These are phyloP conservation scores for Platycheirus albimanus DNA, from an alignment of 2,888 invertebrate genomes.

Conservation along the genomic window DNA sequence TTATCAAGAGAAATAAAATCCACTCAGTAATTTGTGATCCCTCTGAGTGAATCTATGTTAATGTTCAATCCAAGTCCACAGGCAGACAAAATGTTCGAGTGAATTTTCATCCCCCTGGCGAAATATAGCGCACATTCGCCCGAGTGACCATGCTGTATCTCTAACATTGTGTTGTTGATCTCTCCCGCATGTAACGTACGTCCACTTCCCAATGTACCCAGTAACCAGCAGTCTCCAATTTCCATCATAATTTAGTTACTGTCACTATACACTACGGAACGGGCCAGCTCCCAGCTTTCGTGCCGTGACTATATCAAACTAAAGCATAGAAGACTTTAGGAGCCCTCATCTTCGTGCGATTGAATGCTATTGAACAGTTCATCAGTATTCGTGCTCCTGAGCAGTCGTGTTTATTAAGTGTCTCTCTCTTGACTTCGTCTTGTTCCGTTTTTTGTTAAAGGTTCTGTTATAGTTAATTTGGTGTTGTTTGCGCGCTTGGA, in stretches of 20 bases:
- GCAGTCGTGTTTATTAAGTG: constrained; percentile 40
- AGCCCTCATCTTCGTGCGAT: constrained; percentile 60
- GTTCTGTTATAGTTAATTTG: constrained; percentile 16
- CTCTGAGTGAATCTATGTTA: background rate
- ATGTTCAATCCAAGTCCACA: background rate
- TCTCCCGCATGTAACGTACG: constrained; percentile 26
- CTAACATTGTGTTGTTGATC: constrained; percentile 32
- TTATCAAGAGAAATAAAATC: constrained; percentile 1
- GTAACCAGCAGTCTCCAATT: background rate
- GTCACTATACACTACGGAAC: constrained; percentile 1
- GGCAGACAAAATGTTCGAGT: constrained; percentile 46
- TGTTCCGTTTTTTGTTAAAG: constrained; percentile 1
- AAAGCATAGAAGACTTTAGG: background rate
- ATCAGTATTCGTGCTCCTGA: constrained; percentile 54
- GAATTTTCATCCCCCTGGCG: constrained; percentile 27
- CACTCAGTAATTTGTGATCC: constrained; percentile 40
- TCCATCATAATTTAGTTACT: constrained; percentile 8
- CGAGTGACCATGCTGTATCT: constrained; percentile 19
- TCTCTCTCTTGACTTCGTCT: constrained; percentile 1
- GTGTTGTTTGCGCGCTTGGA: constrained; percentile 29
- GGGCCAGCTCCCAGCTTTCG: background rate
- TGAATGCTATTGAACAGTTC: constrained; percentile 67
- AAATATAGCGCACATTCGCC: constrained; percentile 62
- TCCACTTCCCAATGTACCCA: too few relatives aligned
- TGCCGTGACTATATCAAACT: too few relatives aligned